Evolutionary conservation across 2,797 vertebrate genomes (phyloP).

Genomic region (Sparidentex hasta): DNA sequence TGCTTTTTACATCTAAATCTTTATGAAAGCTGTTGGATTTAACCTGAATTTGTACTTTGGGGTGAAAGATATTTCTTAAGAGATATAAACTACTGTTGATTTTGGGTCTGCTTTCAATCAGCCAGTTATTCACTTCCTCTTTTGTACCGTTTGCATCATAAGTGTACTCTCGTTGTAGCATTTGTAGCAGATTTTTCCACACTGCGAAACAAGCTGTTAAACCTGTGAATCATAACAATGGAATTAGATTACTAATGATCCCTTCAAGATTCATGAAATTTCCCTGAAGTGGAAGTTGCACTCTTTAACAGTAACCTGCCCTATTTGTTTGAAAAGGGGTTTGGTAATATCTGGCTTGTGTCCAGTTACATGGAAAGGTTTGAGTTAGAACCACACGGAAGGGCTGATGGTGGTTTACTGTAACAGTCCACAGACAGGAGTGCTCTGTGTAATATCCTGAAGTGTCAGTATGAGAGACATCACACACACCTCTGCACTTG

Average conservation of each 20-base stretch:
- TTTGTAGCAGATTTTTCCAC: slow-evolving; percentile 24
- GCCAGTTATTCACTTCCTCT: slow-evolving; percentile 32
- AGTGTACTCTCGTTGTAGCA: not conserved
- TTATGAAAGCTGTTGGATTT: slow-evolving; percentile 32
- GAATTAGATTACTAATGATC: slow-evolving; percentile 45
- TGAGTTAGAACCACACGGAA: slow-evolving; percentile 75
- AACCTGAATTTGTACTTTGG: slow-evolving; percentile 23
- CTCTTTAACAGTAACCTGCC: slow-evolving; percentile 48
- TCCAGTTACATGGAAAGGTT: slow-evolving; percentile 75
- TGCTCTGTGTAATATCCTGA: slow-evolving; percentile 77
- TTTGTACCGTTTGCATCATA: slow-evolving; percentile 18
- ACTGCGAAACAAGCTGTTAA: slow-evolving; percentile 28
- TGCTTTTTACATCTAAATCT: slow-evolving; percentile 46
- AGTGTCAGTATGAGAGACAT: slow-evolving; percentile 71
- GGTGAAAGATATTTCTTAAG: slow-evolving; percentile 47
- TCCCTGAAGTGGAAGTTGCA: slow-evolving; percentile 50
- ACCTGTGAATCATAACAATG: slow-evolving; percentile 45
- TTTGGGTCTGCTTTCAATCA: slow-evolving; percentile 55
- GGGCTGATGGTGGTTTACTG: slow-evolving; percentile 63
- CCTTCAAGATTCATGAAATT: slow-evolving; percentile 38
- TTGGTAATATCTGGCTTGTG: slow-evolving; percentile 63
- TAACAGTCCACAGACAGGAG: slow-evolving; percentile 67
- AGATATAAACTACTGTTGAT: slow-evolving; percentile 59
- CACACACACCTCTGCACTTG: slow-evolving; percentile 44
- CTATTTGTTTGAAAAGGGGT: slow-evolving; percentile 29